Percentiles rank a stretch among this genome's conserved stretches.
Evolutionary conservation across 2,113 vertebrate species (phyloP).

Genomic region (Aspiorhynchus laticeps): DNA sequence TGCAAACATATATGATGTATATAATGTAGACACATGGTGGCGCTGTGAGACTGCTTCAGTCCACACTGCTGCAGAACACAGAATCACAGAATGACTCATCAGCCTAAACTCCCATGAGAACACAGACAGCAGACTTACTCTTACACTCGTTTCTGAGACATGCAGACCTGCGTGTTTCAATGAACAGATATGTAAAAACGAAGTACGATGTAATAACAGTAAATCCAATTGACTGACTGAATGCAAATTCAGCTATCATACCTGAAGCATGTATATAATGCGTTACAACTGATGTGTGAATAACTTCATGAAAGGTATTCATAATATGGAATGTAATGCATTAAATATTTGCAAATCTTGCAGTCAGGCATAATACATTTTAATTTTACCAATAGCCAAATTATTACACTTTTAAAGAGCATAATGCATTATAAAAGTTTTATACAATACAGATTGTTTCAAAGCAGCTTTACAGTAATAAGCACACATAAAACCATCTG

Average conservation of each 20-base stretch:
- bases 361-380: neutral
- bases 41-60: conserved; percentile 19
- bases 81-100: conserved; percentile 53
- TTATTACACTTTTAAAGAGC: neutral
- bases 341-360: neutral
- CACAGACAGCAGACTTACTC: conserved; percentile 25
- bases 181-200: neutral
- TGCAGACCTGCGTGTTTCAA: neutral
- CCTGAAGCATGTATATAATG: neutral
- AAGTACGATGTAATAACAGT: neutral
- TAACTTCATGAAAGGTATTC: neutral
- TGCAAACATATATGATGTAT: neutral
- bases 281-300: neutral
- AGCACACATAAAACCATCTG: neutral
- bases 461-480: neutral
- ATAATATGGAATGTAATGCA: neutral
- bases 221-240: neutral
- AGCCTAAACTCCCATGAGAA: conserved; percentile 40
- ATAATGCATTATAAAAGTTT: neutral
- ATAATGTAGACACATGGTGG: conserved; percentile 33
- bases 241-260: neutral
- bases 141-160: conserved; percentile 1
- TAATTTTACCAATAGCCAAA: neutral
- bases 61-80: conserved; percentile 9
- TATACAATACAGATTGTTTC: neutral